These are phyloP conservation scores for Anthopleura sola DNA, from an alignment of 64 coral and sea anemone species.

Conservation along the genomic window DNA sequence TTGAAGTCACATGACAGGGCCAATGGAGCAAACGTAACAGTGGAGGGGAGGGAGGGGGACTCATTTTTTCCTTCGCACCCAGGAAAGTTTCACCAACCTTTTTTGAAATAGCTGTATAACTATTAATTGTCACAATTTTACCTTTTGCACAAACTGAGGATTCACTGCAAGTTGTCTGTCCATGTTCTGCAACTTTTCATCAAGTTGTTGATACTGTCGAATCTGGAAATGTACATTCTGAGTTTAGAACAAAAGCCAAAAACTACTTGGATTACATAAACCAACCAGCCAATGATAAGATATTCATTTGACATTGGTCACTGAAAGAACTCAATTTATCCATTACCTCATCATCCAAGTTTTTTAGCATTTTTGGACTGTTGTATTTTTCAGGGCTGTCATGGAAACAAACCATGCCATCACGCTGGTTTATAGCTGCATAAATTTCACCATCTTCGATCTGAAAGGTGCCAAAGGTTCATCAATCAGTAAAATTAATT, in stretches of 20 bases:
- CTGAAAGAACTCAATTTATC: neutral
- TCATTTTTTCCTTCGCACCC: too few relatives aligned
- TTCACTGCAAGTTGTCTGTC: conserved; percentile 85
- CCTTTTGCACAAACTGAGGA: conserved; percentile 97
- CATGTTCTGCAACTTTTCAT: conserved; percentile 91
- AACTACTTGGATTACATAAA: neutral
- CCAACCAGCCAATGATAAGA: neutral
- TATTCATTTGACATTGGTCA: neutral
- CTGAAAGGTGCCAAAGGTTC: conserved; percentile 6
- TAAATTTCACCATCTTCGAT: conserved; percentile 96
- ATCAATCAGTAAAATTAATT: neutral
- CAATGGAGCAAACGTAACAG: too few relatives aligned
- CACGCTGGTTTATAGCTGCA: conserved; percentile 92
- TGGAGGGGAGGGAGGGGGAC: too few relatives aligned
- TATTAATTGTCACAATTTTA: conserved; percentile 5
- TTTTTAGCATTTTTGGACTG: conserved; percentile 92
- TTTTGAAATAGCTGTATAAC: neutral
- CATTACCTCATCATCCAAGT: conserved; percentile 80
- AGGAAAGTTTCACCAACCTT: too few relatives aligned
- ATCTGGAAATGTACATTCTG: conserved; percentile 38
- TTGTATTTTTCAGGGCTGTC: conserved; percentile 98
- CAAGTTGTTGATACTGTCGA: conserved; percentile 80
- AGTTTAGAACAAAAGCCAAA: neutral
- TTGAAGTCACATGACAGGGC: too few relatives aligned
- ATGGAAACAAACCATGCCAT: conserved; percentile 99